phyloP scores from a whole-genome alignment of 2,888 invertebrate genomes.

The Hololepta plana region DNA sequence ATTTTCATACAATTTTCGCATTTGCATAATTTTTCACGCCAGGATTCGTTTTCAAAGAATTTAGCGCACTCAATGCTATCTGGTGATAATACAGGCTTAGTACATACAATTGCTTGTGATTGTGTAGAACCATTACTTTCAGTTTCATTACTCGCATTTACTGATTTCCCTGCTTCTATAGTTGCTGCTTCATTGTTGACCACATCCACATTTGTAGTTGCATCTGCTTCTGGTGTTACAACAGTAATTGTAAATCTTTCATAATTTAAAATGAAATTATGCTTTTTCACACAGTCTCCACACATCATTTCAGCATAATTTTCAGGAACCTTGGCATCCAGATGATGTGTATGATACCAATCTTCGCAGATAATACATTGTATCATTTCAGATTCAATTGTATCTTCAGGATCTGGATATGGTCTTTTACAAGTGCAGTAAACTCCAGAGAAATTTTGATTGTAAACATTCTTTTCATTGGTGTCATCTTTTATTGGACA shows the following conservation, averaged over 20 bases:
- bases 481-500: constrained; percentile 38
- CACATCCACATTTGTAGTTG: background rate
- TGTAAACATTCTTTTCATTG: constrained; percentile 64
- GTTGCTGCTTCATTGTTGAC: too few relatives aligned
- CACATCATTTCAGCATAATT: constrained; percentile 74
- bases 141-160: too few relatives aligned
- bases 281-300: constrained; percentile 52
- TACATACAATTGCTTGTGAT: too few relatives aligned
- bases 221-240: constrained; percentile 11
- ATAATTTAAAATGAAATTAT: constrained; percentile 59
- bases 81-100: too few relatives aligned
- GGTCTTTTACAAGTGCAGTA: constrained; percentile 87
- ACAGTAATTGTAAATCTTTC: constrained; percentile 26
- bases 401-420: constrained; percentile 83
- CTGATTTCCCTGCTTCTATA: too few relatives aligned
- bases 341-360: constrained; percentile 81
- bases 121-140: too few relatives aligned
- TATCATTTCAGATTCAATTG: constrained; percentile 78
- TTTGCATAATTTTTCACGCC: constrained; percentile 59
- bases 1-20: constrained; percentile 47
- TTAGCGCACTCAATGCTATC: constrained; percentile 20
- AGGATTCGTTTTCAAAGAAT: constrained; percentile 51
- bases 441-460: constrained; percentile 84
- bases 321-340: constrained; percentile 36
- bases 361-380: constrained; percentile 96